A percentile compares a stretch with the other conserved stretches of the same genome.
phyloP scores from a whole-genome alignment of 2,113 vertebrate genomes.

The Corydoras sp. region DNA sequence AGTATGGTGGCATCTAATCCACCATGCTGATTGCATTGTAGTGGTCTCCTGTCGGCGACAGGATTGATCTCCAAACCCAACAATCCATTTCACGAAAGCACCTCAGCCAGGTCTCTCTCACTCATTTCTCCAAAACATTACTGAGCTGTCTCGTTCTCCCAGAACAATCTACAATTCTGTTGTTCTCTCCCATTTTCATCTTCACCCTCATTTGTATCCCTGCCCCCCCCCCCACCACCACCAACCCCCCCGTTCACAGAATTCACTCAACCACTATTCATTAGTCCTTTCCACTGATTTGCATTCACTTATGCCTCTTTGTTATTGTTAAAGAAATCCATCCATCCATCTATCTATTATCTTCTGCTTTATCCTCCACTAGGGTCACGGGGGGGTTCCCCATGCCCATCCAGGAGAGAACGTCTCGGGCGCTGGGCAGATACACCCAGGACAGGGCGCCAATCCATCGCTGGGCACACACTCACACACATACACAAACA shows the following conservation, averaged over 20 bases:
- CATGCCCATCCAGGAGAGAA: too few species aligned
- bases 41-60: conserved; percentile 62
- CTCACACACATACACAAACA: too few species aligned
- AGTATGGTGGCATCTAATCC: conserved; percentile 54
- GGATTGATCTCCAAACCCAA: conserved; percentile 61
- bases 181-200: background rate
- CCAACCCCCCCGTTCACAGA: background rate
- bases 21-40: conserved; percentile 65
- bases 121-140: conserved; percentile 26
- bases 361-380: too few species aligned
- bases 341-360: too few species aligned
- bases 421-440: too few species aligned
- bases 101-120: conserved; percentile 30
- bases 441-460: too few species aligned
- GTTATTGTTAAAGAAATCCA: too few species aligned
- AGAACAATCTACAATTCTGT: background rate
- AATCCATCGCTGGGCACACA: too few species aligned
- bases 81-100: conserved; percentile 51
- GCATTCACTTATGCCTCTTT: too few species aligned
- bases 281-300: background rate
- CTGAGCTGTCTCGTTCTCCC: background rate
- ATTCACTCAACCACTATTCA: background rate
- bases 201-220: conserved; percentile 4
- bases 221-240: background rate
- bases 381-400: too few species aligned